Percentiles rank a stretch among this genome's conserved stretches.
Evolutionary conservation across 2,888 invertebrate species (phyloP).

Genomic region (Clanis bilineata): DNA sequence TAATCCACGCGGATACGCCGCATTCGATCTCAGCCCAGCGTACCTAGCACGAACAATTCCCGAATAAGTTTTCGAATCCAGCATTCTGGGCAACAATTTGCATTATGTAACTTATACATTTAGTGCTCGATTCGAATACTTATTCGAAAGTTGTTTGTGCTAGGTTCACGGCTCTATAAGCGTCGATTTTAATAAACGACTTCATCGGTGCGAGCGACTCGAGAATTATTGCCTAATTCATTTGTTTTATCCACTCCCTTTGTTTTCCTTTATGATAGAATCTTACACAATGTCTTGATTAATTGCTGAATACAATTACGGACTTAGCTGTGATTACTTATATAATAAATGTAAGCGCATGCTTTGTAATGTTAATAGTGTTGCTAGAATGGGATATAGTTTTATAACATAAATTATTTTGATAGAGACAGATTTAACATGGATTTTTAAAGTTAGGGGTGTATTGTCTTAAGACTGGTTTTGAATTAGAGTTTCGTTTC

Average conservation of each 20-base stretch:
- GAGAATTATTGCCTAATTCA: conserved; percentile 61
- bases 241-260: conserved; percentile 36
- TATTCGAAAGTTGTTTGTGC: too few species aligned
- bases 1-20: conserved; percentile 44
- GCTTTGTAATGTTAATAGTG: not conserved
- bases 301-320: conserved; percentile 27
- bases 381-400: not conserved
- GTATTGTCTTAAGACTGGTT: too few species aligned
- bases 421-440: too few species aligned
- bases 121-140: too few species aligned
- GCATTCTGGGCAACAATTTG: too few species aligned
- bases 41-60: too few species aligned
- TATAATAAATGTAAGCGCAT: not conserved
- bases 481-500: too few species aligned
- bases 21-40: conserved; percentile 15
- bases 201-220: conserved; percentile 53
- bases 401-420: too few species aligned
- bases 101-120: too few species aligned
- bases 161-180: conserved; percentile 39
- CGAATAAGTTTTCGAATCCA: too few species aligned
- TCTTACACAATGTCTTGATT: conserved; percentile 30
- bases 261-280: conserved; percentile 38
- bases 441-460: too few species aligned
- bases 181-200: conserved; percentile 65
- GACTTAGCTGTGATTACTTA: conserved; percentile 10